Evolutionary conservation across 2,113 vertebrate species (phyloP).

Genomic region (Cavia porcellus): DNA sequence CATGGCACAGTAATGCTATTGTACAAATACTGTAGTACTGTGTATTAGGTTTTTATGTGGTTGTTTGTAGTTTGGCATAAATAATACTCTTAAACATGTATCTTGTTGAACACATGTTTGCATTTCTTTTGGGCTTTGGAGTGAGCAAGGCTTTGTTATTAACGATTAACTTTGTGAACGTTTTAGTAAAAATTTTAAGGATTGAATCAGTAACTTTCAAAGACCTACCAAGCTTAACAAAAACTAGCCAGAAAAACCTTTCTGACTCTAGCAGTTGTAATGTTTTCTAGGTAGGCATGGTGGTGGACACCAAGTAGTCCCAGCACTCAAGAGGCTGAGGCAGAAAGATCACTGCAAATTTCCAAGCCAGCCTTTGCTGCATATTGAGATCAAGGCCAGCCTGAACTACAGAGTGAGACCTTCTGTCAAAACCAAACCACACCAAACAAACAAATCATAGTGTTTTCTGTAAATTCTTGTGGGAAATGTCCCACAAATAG

Average conservation of each 20-base stretch:
- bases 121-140: background rate
- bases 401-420: background rate
- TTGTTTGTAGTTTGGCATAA: background rate
- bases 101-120: background rate
- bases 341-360: background rate
- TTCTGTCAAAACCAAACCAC: background rate
- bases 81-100: too few relatives aligned
- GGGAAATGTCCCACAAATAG: background rate
- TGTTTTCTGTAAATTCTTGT: conserved; percentile 4
- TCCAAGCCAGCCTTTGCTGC: background rate
- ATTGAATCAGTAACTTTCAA: background rate
- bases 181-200: background rate
- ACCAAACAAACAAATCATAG: background rate
- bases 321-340: background rate
- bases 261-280: background rate
- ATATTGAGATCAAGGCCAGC: background rate
- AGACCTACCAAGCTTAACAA: background rate
- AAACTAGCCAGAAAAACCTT: background rate
- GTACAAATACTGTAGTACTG: background rate
- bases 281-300: background rate
- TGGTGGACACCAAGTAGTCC: background rate
- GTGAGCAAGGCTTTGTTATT: background rate
- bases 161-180: background rate
- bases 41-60: background rate
- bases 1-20: background rate